Evolutionary conservation across 2,888 invertebrate genomes (phyloP), one percentile per base, ranked within the genome.

Genomic region (Morinoia aosen): DNA sequence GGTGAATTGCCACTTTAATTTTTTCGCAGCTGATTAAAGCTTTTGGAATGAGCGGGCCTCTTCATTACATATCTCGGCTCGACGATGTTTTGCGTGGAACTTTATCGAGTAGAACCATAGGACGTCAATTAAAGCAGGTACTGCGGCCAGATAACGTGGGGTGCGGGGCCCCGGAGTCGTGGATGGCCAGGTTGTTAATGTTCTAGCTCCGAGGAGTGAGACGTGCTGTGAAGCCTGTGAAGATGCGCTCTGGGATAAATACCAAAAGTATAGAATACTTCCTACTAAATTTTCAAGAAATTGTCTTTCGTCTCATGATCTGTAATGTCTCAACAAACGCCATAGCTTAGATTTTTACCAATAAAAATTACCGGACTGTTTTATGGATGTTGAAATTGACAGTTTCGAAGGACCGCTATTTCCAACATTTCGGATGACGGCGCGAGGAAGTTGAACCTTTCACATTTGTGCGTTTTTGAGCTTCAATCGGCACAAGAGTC

Each of bases 11-110:
- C 76, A 33, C 76, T 76, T 76, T 19, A 61, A 76, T 16, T 76
- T 76, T 76, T 76, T 76, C 76, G 33, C 76, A 76, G 76, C 76
- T 76, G 76, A 33, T 76, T 76, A 76, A 76, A 76, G 76, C 76
- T 76, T 76, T 76, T 33, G 76, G 76, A 76, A 76, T 76, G 33
- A 76, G 76, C 19, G 33, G 76, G 19, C 8, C 25, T 76, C 76
- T 76, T 76, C 76, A 76, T 76, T 76, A 76, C 76, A 76, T 76
- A 76, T 76, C 76, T 76, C 76, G 16, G 76, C 76, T 14, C 2
- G 33, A 76, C 76, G 19, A 33, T 33, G 76, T 76, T 76, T 76
- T 76, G 76, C 33, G 33, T 76, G 25, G 8, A 10, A 8, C 76
- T 25, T 76, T 76, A 76, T 76, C 76, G 25, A 76, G 76, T 33